Conservation (phyloP, 2,888 invertebrate species). For the Ectemnius lituratus region DNA sequence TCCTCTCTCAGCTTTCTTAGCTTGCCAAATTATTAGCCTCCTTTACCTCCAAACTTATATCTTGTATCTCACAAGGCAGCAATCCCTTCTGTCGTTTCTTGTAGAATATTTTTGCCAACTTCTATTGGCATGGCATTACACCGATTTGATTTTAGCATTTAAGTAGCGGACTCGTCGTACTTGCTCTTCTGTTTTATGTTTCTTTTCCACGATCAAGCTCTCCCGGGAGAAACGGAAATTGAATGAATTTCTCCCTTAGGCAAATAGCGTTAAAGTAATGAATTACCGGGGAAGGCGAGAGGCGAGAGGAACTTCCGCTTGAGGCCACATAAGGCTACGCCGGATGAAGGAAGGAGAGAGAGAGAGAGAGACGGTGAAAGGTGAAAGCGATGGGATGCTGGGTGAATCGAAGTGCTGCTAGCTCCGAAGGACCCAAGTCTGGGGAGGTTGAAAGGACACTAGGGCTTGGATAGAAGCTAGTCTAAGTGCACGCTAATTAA, state of each 20-base stretch:
- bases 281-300: constrained; percentile 24
- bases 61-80: constrained; percentile 20
- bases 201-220: not conserved
- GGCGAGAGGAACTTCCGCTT: constrained; percentile 40
- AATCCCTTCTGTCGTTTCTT: not conserved
- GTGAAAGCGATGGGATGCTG: not conserved
- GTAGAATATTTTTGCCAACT: not conserved
- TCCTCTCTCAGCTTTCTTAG: not conserved
- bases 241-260: constrained; percentile 30
- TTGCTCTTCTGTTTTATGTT: not conserved
- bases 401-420: not conserved
- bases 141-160: not conserved
- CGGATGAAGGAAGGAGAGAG: constrained; percentile 17
- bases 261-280: constrained; percentile 53
- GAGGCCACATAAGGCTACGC: constrained; percentile 19
- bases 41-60: not conserved
- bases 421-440: too few species aligned
- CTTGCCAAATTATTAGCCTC: not conserved
- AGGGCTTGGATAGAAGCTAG: constrained; percentile 31
- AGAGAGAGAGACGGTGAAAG: constrained; percentile 15
- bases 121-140: not conserved
- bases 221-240: constrained; percentile 11
- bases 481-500: constrained; percentile 50
- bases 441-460: constrained; percentile 6
- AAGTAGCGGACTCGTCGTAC: not conserved